Percentiles rank a stretch among this genome's conserved stretches.
phyloP scores from a whole-genome alignment of 2,113 vertebrate genomes.

The Prolemur simus region DNA sequence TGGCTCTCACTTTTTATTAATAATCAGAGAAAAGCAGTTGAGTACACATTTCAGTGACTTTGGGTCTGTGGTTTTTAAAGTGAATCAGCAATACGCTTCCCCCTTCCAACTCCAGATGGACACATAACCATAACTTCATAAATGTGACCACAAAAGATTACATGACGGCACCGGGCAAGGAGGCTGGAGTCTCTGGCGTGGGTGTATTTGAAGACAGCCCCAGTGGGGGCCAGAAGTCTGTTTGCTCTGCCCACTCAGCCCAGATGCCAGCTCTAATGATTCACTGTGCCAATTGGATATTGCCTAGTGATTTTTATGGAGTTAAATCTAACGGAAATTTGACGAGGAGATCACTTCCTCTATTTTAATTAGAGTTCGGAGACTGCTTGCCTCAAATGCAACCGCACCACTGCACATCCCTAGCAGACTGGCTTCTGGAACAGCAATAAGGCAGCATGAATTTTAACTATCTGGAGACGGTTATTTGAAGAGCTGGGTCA shows the following conservation, averaged over 20 bases:
- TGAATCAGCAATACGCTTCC: background rate
- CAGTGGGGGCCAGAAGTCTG: conserved; percentile 11
- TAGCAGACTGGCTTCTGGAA: background rate
- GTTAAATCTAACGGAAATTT: conserved; percentile 71
- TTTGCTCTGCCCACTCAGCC: conserved; percentile 69
- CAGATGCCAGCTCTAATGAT: conserved; percentile 77
- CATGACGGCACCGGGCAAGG: background rate
- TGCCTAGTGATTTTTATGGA: conserved; percentile 81
- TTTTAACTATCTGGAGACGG: conserved; percentile 63
- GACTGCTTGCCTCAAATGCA: background rate
- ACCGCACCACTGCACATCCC: background rate
- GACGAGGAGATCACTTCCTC: conserved; percentile 77
- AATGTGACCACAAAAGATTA: conserved; percentile 59
- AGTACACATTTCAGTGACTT: conserved; percentile 29
- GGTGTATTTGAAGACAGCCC: background rate
- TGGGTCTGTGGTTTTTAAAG: background rate
- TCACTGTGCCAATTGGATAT: conserved; percentile 72
- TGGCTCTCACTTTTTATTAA: conserved; percentile 62
- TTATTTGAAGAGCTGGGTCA: background rate
- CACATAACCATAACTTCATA: conserved; percentile 17
- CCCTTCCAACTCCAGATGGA: background rate
- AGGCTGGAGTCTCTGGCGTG: background rate
- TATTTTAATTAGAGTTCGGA: conserved; percentile 75
- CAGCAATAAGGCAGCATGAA: background rate
- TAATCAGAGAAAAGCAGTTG: background rate